Base-by-base conservation (phyloP, 2,113 vertebrate genomes). In the Labeo catla region DNA sequence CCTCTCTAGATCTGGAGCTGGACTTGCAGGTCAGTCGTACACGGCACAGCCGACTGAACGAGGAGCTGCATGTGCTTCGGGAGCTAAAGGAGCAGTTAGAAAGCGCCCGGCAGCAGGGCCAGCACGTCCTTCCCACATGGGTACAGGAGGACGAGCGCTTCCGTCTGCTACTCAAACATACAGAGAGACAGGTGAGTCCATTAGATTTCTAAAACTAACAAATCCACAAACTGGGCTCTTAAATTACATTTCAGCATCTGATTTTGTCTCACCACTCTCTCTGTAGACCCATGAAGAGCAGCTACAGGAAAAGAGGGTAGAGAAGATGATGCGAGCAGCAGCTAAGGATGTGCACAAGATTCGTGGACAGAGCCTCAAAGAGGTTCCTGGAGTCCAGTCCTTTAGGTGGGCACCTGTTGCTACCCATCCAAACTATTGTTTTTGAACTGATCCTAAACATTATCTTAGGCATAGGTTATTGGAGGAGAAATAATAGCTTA, bases 281-380 rank as follows among this genome's bases (percentile, higher is more conserved):
- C 2, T 19, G 76, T 94, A 99, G 94, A 97, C 95, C 81, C 91
- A 89, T 0, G 95, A 95, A 89, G 98, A 98, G 90, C 96, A 96
- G 91, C 95, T 93, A 88, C 96, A 96, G 85, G 97, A 98, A 90
- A 94, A 96, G 45, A 93, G 95, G 86, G 95, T 98, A 0, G 96
- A 98, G 92, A 98, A 96, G 93, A 97, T 99, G 97, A 96, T 99
- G 98, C 95, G 95, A 86, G 96, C 96, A 0, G 98, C 97, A 3
- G 97, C 97, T 76, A 99, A 98, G 93, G 98, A 99, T 0, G 97
- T 99, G 61, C 96, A 97, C 91, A 96, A 97, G 92, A 96, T 99
- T 87, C 93, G 97, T 68, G 97, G 97, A 28, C 98, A 97, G 93
- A 98, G 96, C 92, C 93, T 95, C 54, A 98, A 97, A 87, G 98